Percentiles rank a stretch among this genome's conserved stretches.
These are phyloP conservation scores for Trisateles emortualis DNA, from an alignment of 2,888 invertebrate species.

Conservation along the genomic window DNA sequence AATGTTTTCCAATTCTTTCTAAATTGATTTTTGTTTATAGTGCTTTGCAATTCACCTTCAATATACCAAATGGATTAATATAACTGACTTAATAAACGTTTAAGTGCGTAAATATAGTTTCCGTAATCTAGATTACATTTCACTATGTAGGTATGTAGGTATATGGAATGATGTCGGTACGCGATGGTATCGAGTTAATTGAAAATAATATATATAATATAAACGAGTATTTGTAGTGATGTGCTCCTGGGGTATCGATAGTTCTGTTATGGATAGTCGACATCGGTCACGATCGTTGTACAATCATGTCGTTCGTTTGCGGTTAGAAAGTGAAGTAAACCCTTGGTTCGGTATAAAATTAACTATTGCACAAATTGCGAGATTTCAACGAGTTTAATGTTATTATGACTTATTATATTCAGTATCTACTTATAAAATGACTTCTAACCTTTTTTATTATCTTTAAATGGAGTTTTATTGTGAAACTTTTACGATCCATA, in stretches of 20 bases:
- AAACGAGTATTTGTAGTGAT: conserved; percentile 42
- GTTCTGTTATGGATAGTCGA: conserved; percentile 36
- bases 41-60: conserved; percentile 36
- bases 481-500: background rate
- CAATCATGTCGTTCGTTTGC: conserved; percentile 61
- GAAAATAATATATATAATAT: conserved; percentile 8
- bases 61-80: conserved; percentile 11
- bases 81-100: conserved; percentile 2
- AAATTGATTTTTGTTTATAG: conserved; percentile 42
- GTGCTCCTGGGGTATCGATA: conserved; percentile 39
- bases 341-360: conserved; percentile 61
- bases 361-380: conserved; percentile 63
- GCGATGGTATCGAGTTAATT: conserved; percentile 17
- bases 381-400: conserved; percentile 43
- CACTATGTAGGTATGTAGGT: too few relatives aligned
- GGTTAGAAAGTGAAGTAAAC: conserved; percentile 74
- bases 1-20: conserved; percentile 40
- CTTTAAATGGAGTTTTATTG: conserved; percentile 9
- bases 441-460: conserved; percentile 7
- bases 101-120: background rate
- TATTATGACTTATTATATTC: conserved; percentile 27
- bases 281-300: conserved; percentile 50
- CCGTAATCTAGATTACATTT: conserved; percentile 24
- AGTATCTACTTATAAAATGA: conserved; percentile 7
- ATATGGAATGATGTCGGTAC: conserved; percentile 6